phyloP scores from a whole-genome alignment of 2,797 vertebrate genomes.

The Jordanella pulchra region DNA sequence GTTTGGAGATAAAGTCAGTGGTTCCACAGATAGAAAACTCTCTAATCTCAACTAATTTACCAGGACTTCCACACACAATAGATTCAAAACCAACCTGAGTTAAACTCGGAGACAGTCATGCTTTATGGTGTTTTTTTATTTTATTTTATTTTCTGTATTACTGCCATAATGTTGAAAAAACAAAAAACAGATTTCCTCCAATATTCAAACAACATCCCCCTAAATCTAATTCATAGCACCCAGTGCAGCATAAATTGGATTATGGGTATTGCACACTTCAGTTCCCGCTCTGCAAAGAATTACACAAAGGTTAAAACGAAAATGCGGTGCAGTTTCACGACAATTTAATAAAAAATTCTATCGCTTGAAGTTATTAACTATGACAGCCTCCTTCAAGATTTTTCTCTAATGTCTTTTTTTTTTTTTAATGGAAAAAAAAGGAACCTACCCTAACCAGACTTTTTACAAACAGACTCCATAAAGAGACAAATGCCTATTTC shows the following conservation, averaged over 20 bases:
- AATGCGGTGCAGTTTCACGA: slow-evolving; percentile 6
- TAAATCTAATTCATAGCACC: slow-evolving; percentile 44
- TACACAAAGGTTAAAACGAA: slow-evolving; percentile 30
- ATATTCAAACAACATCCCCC: slow-evolving; percentile 38
- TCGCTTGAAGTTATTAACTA: neutral
- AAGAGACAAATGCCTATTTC: neutral
- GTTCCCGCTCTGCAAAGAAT: slow-evolving; percentile 15
- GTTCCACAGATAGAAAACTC: slow-evolving; percentile 12
- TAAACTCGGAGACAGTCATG: slow-evolving; percentile 16
- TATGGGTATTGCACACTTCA: slow-evolving; percentile 41
- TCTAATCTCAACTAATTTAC: no score
- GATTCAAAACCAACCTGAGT: neutral
- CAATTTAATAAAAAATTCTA: neutral
- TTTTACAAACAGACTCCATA: neutral
- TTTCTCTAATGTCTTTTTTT: no score
- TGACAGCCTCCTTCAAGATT: no score
- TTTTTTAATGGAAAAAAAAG: no score
- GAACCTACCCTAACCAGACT: no score
- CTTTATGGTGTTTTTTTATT: slow-evolving; percentile 34
- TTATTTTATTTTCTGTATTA: slow-evolving; percentile 33
- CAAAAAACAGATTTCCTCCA: slow-evolving; percentile 34
- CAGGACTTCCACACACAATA: neutral
- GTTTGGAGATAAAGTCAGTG: slow-evolving; percentile 2
- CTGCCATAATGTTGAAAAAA: slow-evolving; percentile 43
- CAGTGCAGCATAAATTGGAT: slow-evolving; percentile 36